Percentiles rank a stretch among this genome's conserved stretches.
These are phyloP conservation scores for Lophius piscatorius DNA, from an alignment of 2,113 vertebrate genomes.

Conservation along the genomic window DNA sequence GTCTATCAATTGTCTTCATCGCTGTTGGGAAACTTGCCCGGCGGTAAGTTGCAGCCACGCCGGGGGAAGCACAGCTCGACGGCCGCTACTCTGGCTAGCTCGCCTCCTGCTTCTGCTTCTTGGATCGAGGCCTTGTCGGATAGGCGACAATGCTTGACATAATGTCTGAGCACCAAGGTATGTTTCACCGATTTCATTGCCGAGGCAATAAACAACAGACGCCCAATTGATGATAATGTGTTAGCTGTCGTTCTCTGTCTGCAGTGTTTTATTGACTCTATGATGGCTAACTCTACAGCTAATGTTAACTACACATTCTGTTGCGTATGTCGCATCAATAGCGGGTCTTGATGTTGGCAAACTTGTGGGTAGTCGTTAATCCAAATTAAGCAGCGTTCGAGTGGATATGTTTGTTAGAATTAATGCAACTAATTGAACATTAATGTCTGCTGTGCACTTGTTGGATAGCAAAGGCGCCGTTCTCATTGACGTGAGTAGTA, in stretches of 20 bases:
- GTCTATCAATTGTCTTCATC: background rate
- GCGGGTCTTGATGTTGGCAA: background rate
- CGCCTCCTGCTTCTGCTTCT: conserved; percentile 62
- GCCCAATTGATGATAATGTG: background rate
- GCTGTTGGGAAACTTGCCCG: conserved; percentile 46
- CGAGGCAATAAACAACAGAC: background rate
- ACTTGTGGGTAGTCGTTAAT: background rate
- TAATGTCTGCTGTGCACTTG: background rate
- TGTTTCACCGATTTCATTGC: background rate
- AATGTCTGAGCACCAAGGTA: conserved; percentile 88
- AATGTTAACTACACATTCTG: conserved; percentile 16
- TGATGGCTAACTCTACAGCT: conserved; percentile 20
- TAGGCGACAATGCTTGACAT: conserved; percentile 86
- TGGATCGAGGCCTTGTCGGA: conserved; percentile 68
- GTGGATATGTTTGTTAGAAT: background rate
- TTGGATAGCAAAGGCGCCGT: conserved; percentile 46
- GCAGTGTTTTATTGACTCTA: conserved; percentile 18
- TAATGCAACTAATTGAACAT: background rate
- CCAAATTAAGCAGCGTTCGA: background rate
- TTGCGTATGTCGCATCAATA: conserved; percentile 51
- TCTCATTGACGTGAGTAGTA: conserved; percentile 9
- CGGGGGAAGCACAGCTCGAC: conserved; percentile 69
- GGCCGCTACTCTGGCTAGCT: conserved; percentile 71
- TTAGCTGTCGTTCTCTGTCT: conserved; percentile 2
- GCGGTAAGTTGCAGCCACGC: conserved; percentile 65